phyloP scores from a whole-genome alignment of 2,888 invertebrate genomes.

The Parnassius apollo region DNA sequence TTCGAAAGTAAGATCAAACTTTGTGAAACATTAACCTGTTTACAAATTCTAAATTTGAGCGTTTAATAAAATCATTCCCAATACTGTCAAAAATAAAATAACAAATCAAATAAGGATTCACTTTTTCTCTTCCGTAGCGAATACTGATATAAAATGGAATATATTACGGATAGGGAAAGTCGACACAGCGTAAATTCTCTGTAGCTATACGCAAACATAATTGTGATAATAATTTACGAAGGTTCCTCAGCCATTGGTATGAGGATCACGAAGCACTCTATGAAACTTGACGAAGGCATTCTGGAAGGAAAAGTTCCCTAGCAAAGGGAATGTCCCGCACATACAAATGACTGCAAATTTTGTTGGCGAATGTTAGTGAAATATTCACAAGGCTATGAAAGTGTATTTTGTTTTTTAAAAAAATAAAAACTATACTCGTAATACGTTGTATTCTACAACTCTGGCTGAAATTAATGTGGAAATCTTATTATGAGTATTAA shows the following conservation, averaged over 20 bases:
- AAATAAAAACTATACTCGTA: no score
- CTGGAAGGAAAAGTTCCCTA: conserved; percentile 65
- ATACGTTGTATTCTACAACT: no score
- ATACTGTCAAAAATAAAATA: conserved; percentile 5
- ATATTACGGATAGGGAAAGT: conserved; percentile 25
- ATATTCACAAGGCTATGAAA: conserved; percentile 17
- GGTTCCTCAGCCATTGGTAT: conserved; percentile 50
- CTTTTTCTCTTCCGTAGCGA: conserved; percentile 8
- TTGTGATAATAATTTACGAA: conserved; percentile 37
- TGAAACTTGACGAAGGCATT: conserved; percentile 74
- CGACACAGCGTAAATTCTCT: conserved; percentile 29
- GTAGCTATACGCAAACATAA: conserved; percentile 28
- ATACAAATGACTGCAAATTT: conserved; percentile 63
- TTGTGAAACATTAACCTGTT: not conserved
- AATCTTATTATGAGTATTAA: no score
- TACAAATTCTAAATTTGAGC: not conserved
- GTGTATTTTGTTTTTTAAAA: not conserved
- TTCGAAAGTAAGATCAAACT: conserved; percentile 9
- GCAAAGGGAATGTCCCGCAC: conserved; percentile 53
- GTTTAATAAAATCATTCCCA: not conserved
- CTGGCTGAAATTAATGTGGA: no score
- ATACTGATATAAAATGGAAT: conserved; percentile 22
- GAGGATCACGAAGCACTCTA: conserved; percentile 70
- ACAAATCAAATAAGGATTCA: conserved; percentile 23
- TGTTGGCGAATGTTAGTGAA: conserved; percentile 15